Conservation (phyloP, 2,113 vertebrate species). For the Pollachius pollachius region DNA sequence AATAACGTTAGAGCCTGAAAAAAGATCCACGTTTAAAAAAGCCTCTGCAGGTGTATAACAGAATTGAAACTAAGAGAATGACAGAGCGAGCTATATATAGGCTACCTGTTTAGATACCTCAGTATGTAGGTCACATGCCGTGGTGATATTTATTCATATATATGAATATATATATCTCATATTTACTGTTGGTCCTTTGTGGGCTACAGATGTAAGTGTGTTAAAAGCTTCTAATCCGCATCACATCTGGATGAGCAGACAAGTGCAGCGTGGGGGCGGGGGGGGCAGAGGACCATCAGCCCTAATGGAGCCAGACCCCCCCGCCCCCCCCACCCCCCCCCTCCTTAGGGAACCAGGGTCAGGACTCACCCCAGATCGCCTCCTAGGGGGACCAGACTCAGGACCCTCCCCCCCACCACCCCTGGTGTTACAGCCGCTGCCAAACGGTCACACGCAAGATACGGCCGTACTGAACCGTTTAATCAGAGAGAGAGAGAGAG, state of each 20-base stretch:
- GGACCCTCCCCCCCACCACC: too few species aligned
- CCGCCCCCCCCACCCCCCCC: constrained; percentile 9
- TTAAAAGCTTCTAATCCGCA: constrained; percentile 66
- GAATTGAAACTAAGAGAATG: neutral
- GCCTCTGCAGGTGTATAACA: too few species aligned
- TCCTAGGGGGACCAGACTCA: too few species aligned
- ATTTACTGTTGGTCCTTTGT: constrained; percentile 2
- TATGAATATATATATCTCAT: neutral
- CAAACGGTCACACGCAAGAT: constrained; percentile 1
- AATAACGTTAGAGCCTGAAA: too few species aligned
- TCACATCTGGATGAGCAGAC: constrained; percentile 59
- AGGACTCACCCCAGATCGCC: neutral
- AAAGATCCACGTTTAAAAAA: too few species aligned
- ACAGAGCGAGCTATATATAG: neutral
- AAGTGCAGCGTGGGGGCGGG: constrained; percentile 20
- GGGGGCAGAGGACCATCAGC: constrained; percentile 26
- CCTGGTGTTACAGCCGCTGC: too few species aligned
- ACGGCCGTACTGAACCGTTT: constrained; percentile 35
- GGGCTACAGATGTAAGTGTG: constrained; percentile 32
- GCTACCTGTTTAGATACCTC: neutral
- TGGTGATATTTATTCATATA: neutral
- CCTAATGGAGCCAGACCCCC: constrained; percentile 42
- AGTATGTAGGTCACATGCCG: neutral
- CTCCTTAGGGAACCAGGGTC: neutral
- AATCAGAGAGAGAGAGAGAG: constrained; percentile 24